phyloP scores from a whole-genome alignment of 2,888 invertebrate species.

The Noctua janthe region DNA sequence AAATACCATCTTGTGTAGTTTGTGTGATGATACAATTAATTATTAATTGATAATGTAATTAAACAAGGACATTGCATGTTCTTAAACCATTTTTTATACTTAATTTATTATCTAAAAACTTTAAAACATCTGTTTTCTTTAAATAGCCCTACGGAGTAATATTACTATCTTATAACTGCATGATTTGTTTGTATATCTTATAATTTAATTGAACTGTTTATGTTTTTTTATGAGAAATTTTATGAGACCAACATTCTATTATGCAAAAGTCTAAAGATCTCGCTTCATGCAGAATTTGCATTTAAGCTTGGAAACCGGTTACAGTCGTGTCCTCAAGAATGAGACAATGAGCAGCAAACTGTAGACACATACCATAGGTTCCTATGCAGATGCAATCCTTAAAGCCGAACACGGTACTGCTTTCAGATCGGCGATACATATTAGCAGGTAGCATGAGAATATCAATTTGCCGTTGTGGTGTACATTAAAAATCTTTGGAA shows the following conservation, averaged over 20 bases:
- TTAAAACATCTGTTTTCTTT: no score
- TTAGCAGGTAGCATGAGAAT: not conserved
- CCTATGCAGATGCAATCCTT: not conserved
- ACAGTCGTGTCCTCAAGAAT: slow-evolving; percentile 6
- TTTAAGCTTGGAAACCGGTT: not conserved
- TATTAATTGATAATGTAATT: not conserved
- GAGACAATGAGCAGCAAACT: slow-evolving; percentile 4
- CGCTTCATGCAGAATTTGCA: not conserved
- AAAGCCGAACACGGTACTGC: no score
- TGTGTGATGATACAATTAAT: not conserved
- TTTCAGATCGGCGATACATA: not conserved
- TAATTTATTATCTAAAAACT: no score
- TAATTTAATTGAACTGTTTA: not conserved
- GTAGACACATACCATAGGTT: not conserved
- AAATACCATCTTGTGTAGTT: not conserved
- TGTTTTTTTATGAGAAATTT: not conserved
- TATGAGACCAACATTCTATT: not conserved
- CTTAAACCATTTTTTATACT: not conserved
- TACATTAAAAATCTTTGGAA: not conserved
- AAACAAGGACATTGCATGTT: not conserved
- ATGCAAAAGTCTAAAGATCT: not conserved
- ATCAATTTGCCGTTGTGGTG: not conserved
- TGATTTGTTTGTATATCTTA: not conserved
- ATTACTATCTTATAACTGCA: not conserved
- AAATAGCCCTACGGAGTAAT: no score